Evolutionary conservation across 2,888 invertebrate species (phyloP), one percentile per base, ranked within the genome.

Genomic region (Brassicogethes aeneus): DNA sequence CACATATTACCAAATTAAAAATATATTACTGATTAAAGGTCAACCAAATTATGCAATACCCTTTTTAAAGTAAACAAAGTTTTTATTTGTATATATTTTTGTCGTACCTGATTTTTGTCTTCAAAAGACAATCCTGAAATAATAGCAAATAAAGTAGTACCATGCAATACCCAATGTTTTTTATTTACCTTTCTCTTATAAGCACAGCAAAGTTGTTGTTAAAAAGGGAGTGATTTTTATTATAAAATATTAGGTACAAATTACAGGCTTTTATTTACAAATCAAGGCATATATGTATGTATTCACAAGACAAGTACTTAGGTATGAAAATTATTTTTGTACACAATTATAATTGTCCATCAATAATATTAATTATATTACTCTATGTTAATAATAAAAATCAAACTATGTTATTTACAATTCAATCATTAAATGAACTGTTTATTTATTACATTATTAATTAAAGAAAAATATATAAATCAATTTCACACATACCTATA

Each of bases 351-450:
- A 23, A 23, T 7, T 23, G 23, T 40, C 41, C 44, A 41, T 41
- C 36, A 44, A 44, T 39, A 44, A 44, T 44, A 10, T 23, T 44
- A 41, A 42, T 42, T 30, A 35, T 41, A 44, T 42, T 42, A 40
- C 17, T 45, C 42, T 42, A 45, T 39, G 38, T 42, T 39, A 45
- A 39, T 17, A 44, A 45, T 23, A 23, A 23, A 23, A 23, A 23
- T 10, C 23, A 23, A n/a, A n/a, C n/a, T n/a, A n/a, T n/a, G n/a
- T n/a, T n/a, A n/a, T n/a, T n/a, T n/a, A n/a, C n/a, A n/a, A n/a
- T n/a, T 10, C 23, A 23, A 23, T 23, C 5, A 23, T 10, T 7
- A 23, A 23, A 23, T 23, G 23, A 23, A 23, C 23, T 23, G 10
- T 23, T 7, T 23, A 23, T 7, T 23, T 23, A 23, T 23, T n/a